A percentile compares a stretch with the other conserved stretches of the same genome.
These are phyloP conservation scores for Tadarida brasiliensis DNA, from an alignment of 2,797 vertebrate genomes.

Conservation along the genomic window DNA sequence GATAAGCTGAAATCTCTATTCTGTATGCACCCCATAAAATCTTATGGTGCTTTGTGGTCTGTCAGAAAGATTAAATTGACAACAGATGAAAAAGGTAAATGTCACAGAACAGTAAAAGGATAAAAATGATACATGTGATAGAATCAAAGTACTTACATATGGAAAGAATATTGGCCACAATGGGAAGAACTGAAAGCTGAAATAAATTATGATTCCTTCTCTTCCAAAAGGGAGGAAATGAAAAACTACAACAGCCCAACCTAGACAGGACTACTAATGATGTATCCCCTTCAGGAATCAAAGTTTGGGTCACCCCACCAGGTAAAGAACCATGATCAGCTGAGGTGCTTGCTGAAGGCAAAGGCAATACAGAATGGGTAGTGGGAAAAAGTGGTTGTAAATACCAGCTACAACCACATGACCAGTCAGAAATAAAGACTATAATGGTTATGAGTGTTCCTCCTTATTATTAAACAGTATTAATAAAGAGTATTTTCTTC, in stretches of 20 bases:
- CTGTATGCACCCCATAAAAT: background rate
- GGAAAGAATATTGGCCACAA: background rate
- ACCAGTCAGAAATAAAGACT: background rate
- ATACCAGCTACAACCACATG: background rate
- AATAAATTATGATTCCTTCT: background rate
- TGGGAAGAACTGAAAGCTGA: background rate
- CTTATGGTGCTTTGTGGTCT: background rate
- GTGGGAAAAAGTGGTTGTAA: background rate
- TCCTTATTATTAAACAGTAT: background rate
- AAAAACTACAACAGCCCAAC: background rate
- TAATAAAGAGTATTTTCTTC: background rate
- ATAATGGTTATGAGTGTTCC: background rate
- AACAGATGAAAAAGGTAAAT: background rate
- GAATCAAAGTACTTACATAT: background rate
- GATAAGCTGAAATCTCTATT: background rate
- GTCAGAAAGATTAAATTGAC: background rate
- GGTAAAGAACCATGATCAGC: background rate
- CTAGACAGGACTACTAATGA: background rate
- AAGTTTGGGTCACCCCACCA: background rate
- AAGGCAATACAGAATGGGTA: background rate
- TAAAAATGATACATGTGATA: background rate
- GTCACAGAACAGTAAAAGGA: background rate
- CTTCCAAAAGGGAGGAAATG: background rate
- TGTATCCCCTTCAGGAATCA: background rate
- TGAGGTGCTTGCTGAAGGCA: background rate